Base-by-base conservation (phyloP, 2,888 invertebrate species). In the Drepanosiphum platanoidis region DNA sequence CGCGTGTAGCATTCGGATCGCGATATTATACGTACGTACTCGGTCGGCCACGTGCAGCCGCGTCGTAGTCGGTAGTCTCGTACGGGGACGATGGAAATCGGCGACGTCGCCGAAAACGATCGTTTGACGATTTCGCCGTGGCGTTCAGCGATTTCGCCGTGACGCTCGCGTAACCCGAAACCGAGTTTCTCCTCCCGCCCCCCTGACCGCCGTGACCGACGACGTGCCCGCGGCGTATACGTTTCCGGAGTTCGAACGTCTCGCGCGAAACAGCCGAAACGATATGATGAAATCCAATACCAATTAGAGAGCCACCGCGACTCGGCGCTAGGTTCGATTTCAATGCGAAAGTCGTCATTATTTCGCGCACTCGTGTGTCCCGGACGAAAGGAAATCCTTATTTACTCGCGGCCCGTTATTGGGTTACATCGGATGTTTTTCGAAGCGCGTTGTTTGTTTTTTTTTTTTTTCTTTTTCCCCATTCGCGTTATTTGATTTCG, bases 271-370 rank as follows among this genome's bases (percentile, higher is more conserved):
- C n/a, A n/a, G 42, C 1, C 7, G 18, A 68, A 79, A 80, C 27
- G 70, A 70, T 4, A 80, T n/a, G 70, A 70, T 4, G 80, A 80
- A 80, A 80, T 36, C 8, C 70, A 36, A 70, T 18, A 52, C 80
- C 80, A 52, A 80, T 80, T 70, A 70, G 13, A 9, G 46, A 30
- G 30, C 8, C 3, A 58, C 7, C 3, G 18, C 52, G 11, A 8
- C 22, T 3, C 22, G 52, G 22, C 9, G 22, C n/a, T n/a, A 8
- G 22, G 4, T 66, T 34, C 15, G 11, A 70, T 68, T 79, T 70
- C 52, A 36, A 18, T 18, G 13, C 27, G 27, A 52, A 80, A 68
- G 13, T 80, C 52, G 9, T 36, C n/a, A 52, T 34, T 32, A 5
- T 61, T 58, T 13, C 11, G 39, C 39, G 39, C 9, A 52, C 18